phyloP scores from a whole-genome alignment of 2,797 vertebrate species.

The Catostomus latipinnis region DNA sequence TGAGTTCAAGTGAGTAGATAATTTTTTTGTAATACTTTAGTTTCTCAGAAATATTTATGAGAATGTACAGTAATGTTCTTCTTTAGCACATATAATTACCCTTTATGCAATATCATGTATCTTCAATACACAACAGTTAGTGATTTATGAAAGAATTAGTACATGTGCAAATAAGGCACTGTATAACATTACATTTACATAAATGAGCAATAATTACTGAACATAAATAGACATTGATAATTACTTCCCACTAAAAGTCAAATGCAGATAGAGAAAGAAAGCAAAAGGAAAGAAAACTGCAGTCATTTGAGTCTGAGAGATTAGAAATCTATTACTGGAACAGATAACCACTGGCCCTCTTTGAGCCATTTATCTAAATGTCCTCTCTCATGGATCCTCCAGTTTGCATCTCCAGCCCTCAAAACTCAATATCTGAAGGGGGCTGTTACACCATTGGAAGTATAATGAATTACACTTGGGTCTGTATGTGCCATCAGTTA shows the following conservation, averaged over 20 bases:
- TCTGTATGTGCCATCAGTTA: no score
- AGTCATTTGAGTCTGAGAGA: constrained; percentile 39
- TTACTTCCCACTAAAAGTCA: constrained; percentile 14
- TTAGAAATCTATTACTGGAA: constrained; percentile 56
- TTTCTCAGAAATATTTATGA: background rate
- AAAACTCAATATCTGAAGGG: constrained; percentile 56
- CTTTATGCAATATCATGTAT: background rate
- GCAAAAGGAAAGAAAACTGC: background rate
- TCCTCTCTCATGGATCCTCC: constrained; percentile 46
- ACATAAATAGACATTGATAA: background rate
- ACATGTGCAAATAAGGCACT: background rate
- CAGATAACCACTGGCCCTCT: constrained; percentile 52
- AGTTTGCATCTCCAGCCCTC: constrained; percentile 47
- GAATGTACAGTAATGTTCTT: background rate
- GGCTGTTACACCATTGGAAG: constrained; percentile 44
- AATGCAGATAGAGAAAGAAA: background rate
- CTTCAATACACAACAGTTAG: background rate
- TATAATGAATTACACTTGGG: background rate
- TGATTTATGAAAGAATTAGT: background rate
- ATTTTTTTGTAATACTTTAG: no score
- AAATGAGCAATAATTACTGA: background rate
- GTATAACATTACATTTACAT: constrained; percentile 7
- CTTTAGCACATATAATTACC: background rate
- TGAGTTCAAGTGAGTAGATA: no score
- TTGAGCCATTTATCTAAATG: constrained; percentile 47